Evolutionary conservation across 2,113 vertebrate species (phyloP), one percentile per base, ranked within the genome.

Genomic region (Phyllopteryx taeniolatus): DNA sequence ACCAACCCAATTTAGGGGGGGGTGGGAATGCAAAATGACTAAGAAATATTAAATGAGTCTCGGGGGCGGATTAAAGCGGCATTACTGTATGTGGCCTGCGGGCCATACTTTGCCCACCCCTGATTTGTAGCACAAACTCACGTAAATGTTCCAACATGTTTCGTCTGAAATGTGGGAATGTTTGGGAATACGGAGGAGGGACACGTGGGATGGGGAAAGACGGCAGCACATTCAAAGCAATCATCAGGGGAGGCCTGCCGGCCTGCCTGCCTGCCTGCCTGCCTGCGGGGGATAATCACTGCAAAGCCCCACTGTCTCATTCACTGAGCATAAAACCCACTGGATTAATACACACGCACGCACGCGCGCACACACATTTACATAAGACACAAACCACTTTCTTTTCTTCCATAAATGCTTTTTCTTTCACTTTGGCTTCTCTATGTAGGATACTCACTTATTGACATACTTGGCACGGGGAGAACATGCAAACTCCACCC

Each of bases 281-380:
- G 54, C 54, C 54, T 27, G n/a, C 3, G 22, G 79, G 85, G 85
- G 88, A 91, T 91, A 90, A 91, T 87, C 86, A 86, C 82, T 71
- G 88, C 82, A 91, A 91, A 91, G 87, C 84, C 75, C 78, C 85
- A 85, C 87, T 91, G 90, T 91, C 90, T 87, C 86, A 90, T 91
- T 90, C 90, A 91, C 82, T 75, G 83, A 87, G 90, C 87, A 91
- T 91, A 89, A 91, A 89, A 81, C 85, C 81, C 78, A 74, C 80
- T 75, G 82, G 86, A 91, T 91, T 91, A 91, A 90, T 89, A 83
- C 82, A 82, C 56, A 82, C 9, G 59, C 74, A 83, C 14, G 72
- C 68, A 79, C 85, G 80, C 68, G 78, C 63, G 67, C 67, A 71
- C 74, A 76, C 42, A 67, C 20, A 49, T 7, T 89, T 89, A 84